Percentiles rank a stretch among this genome's conserved stretches.
Evolutionary conservation across 2,888 invertebrate species (phyloP).

Genomic region (Orchesella flavescens): DNA sequence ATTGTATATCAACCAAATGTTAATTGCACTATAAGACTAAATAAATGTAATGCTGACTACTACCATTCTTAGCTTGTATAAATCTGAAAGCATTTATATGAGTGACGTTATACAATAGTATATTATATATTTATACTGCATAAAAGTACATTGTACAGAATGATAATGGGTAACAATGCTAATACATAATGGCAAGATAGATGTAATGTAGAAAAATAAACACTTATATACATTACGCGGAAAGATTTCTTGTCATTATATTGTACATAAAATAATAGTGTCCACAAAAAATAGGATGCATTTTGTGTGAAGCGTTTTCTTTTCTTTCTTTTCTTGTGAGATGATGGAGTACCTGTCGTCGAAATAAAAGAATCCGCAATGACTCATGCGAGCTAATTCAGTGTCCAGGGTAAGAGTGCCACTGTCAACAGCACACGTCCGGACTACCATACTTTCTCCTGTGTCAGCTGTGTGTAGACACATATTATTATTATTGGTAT

Average conservation of each 20-base stretch:
- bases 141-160: no score
- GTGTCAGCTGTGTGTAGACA: conserved; percentile 72
- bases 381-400: conserved; percentile 76
- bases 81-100: no score
- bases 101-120: no score
- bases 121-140: no score
- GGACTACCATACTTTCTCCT: conserved; percentile 74
- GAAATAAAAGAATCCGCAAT: conserved; percentile 77
- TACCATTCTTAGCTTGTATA: no score
- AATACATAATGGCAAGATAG: no score
- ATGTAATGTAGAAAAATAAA: no score
- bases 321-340: conserved; percentile 28
- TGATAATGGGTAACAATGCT: no score
- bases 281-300: conserved; percentile 6
- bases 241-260: not conserved
- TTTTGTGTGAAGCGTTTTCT: conserved; percentile 18
- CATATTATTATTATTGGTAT: conserved; percentile 8
- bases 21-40: no score
- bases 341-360: conserved; percentile 72
- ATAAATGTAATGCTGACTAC: no score
- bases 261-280: not conserved
- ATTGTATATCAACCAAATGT: no score
- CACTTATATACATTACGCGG: no score
- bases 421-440: conserved; percentile 77
- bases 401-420: conserved; percentile 76